These are phyloP conservation scores for Ochlodes sylvanus DNA, from an alignment of 2,888 invertebrate species.

Conservation along the genomic window DNA sequence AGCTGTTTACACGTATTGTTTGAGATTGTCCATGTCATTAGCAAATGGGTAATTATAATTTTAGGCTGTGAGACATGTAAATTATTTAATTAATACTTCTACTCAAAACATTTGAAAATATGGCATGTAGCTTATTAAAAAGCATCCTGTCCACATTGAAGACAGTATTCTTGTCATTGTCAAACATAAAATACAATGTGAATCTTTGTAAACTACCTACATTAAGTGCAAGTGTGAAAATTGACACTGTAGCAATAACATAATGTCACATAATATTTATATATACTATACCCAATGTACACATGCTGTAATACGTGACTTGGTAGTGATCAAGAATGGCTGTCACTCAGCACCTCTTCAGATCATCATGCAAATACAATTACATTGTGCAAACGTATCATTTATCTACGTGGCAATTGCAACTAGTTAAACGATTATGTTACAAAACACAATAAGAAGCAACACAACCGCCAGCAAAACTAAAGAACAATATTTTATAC, in stretches of 20 bases:
- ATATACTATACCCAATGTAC: conserved; percentile 11
- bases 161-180: too few species aligned
- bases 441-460: background rate
- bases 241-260: conserved; percentile 39
- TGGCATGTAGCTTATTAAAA: too few species aligned
- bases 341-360: conserved; percentile 34
- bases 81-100: too few species aligned
- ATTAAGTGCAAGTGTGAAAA: conserved; percentile 12
- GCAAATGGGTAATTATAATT: too few species aligned
- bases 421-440: background rate
- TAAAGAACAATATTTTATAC: conserved; percentile 12
- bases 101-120: too few species aligned
- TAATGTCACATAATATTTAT: conserved; percentile 28
- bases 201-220: too few species aligned
- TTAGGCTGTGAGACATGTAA: too few species aligned
- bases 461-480: background rate
- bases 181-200: too few species aligned
- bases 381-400: background rate
- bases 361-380: background rate
- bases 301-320: conserved; percentile 60
- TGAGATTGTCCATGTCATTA: too few species aligned
- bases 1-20: too few species aligned
- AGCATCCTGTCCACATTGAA: too few species aligned
- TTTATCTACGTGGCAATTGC: background rate
- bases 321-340: conserved; percentile 48